Evolutionary conservation across 2,797 vertebrate species (phyloP).

Genomic region (Rhinichthys osculus): DNA sequence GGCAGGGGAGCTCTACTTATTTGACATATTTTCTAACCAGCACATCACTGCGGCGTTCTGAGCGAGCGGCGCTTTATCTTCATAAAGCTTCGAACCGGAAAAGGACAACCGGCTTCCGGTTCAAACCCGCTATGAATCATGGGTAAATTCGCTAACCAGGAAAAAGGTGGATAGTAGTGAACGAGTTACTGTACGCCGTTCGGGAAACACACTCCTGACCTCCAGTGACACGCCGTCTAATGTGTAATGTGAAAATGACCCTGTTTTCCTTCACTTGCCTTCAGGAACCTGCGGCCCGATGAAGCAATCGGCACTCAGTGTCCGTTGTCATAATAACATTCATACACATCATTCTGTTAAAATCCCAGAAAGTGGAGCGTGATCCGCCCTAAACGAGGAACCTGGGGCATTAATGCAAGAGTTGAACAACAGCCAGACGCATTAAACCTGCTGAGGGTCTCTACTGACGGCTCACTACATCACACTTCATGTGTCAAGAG

Average conservation of each 20-base stretch:
- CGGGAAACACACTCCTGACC: too few species aligned
- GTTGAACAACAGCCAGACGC: background rate
- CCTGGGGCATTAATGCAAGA: conserved; percentile 42
- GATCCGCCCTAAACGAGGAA: conserved; percentile 47
- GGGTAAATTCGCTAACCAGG: too few species aligned
- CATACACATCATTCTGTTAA: conserved; percentile 72
- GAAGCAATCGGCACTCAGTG: conserved; percentile 65
- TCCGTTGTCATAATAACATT: conserved; percentile 74
- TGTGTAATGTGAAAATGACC: conserved; percentile 65
- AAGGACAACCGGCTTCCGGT: too few species aligned
- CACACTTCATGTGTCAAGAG: background rate
- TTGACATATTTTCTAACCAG: too few species aligned
- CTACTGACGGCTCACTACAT: background rate
- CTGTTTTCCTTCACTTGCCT: conserved; percentile 65
- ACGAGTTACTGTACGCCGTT: too few species aligned
- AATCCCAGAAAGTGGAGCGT: conserved; percentile 62
- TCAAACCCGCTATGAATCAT: too few species aligned
- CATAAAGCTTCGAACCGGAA: too few species aligned
- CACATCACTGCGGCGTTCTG: too few species aligned
- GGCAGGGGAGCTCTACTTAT: too few species aligned
- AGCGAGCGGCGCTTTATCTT: too few species aligned
- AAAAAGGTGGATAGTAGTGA: too few species aligned
- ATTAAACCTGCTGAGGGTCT: background rate
- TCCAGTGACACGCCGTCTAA: too few species aligned
- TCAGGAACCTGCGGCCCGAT: conserved; percentile 50